These are phyloP conservation scores for Falco peregrinus DNA, from an alignment of 2,797 vertebrate species.

Conservation along the genomic window DNA sequence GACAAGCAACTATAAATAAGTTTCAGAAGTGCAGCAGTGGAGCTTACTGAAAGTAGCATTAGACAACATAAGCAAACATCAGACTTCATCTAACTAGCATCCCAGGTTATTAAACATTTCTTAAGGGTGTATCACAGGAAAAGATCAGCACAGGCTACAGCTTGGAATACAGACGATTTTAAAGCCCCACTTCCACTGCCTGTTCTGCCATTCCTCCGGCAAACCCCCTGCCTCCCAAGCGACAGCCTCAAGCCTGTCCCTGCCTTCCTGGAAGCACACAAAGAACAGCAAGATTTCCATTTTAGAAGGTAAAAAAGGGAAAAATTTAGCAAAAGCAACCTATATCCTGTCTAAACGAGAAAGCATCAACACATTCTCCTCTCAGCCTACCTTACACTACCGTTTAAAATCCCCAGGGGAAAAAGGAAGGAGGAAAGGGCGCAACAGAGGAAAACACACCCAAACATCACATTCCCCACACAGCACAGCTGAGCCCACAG, in stretches of 20 bases:
- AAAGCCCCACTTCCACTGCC: neutral
- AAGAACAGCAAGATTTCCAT: neutral
- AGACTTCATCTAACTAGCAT: neutral
- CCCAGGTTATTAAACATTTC: neutral
- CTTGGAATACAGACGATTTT: neutral
- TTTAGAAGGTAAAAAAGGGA: neutral
- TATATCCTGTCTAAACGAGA: neutral
- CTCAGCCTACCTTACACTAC: neutral
- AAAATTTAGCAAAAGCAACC: neutral
- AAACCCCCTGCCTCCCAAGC: neutral
- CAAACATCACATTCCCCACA: accelerated
- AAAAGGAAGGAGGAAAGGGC: neutral
- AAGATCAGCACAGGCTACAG: neutral
- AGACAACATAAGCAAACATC: neutral
- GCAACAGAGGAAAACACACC: neutral
- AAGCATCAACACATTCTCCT: neutral
- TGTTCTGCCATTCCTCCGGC: neutral
- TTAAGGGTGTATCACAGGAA: neutral
- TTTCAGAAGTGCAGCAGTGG: neutral
- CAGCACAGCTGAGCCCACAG: neutral
- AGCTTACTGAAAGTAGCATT: neutral
- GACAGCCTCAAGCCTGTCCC: neutral
- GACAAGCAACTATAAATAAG: neutral
- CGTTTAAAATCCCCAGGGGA: neutral
- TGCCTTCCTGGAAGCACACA: neutral